Evolutionary conservation across 2,888 invertebrate genomes (phyloP).

Genomic region (Orchestes rusci): DNA sequence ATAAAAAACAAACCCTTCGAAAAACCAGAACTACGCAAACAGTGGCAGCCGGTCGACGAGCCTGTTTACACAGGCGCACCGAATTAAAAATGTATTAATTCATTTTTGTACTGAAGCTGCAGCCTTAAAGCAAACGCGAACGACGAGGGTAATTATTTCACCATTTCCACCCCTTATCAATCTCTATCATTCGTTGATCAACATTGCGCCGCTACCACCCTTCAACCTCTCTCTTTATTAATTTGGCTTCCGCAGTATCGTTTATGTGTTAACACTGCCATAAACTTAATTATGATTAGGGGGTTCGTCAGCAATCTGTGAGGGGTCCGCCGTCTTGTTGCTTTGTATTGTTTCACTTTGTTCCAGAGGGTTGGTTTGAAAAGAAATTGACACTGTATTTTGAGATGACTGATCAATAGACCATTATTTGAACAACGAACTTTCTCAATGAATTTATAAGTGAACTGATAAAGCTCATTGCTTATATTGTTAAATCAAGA

Average conservation of each 20-base stretch:
- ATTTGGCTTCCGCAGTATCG: conserved; percentile 34
- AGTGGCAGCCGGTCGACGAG: conserved; percentile 17
- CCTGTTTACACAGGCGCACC: conserved; percentile 41
- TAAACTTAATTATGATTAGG: conserved; percentile 14
- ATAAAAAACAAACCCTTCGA: conserved; percentile 25
- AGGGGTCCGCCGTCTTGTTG: too few species aligned
- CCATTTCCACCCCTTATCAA: conserved; percentile 46
- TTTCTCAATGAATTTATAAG: too few species aligned
- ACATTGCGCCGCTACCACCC: conserved; percentile 22
- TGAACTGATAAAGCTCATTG: too few species aligned
- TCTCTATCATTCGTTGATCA: conserved; percentile 45
- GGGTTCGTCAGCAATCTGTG: conserved; percentile 3
- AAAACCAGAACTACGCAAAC: conserved; percentile 38
- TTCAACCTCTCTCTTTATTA: conserved; percentile 34
- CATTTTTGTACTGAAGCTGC: conserved; percentile 42
- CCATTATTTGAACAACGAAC: too few species aligned
- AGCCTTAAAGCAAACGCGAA: conserved; percentile 37
- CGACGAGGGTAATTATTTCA: conserved; percentile 43
- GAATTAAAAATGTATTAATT: conserved; percentile 46
- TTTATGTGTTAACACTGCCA: conserved; percentile 33
- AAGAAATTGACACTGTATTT: too few species aligned
- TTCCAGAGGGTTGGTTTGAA: too few species aligned
- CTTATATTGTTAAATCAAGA: too few species aligned
- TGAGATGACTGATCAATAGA: too few species aligned
- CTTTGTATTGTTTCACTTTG: too few species aligned